Evolutionary conservation across 2,888 invertebrate genomes (phyloP).

Genomic region (Plebejus argus): DNA sequence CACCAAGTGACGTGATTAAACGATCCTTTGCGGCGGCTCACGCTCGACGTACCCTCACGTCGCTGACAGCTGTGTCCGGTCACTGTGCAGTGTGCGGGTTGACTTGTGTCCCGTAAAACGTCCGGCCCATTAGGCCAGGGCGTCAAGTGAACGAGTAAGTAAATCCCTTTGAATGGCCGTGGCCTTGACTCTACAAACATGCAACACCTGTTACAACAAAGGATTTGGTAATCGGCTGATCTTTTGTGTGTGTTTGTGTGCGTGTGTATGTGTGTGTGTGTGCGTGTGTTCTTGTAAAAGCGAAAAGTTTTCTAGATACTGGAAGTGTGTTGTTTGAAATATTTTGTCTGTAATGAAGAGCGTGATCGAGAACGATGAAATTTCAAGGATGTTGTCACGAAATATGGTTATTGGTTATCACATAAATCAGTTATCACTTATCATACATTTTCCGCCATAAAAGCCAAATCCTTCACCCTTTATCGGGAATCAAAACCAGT

Average conservation of each 20-base stretch:
- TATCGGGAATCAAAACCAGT: no score
- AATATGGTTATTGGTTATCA: no score
- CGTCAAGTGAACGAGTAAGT: constrained; percentile 4
- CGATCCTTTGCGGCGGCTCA: neutral
- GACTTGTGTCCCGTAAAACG: constrained; percentile 12
- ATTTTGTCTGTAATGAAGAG: no score
- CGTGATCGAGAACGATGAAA: no score
- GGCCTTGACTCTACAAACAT: constrained; percentile 12
- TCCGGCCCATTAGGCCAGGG: constrained; percentile 14
- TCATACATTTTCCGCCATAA: no score
- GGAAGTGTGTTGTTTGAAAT: neutral
- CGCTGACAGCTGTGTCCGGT: neutral
- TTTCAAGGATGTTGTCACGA: no score
- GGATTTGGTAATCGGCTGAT: neutral
- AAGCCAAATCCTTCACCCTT: no score
- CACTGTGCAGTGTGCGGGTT: constrained; percentile 5
- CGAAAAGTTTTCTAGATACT: neutral
- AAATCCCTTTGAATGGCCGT: constrained; percentile 1
- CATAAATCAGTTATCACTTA: no score
- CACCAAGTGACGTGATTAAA: neutral
- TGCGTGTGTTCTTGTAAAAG: neutral
- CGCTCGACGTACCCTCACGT: neutral
- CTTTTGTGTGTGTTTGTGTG: neutral
- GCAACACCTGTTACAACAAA: neutral
- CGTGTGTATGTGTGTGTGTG: neutral